These are phyloP conservation scores for Pyxicephalus adspersus DNA, from an alignment of 2,113 vertebrate species.

Conservation along the genomic window DNA sequence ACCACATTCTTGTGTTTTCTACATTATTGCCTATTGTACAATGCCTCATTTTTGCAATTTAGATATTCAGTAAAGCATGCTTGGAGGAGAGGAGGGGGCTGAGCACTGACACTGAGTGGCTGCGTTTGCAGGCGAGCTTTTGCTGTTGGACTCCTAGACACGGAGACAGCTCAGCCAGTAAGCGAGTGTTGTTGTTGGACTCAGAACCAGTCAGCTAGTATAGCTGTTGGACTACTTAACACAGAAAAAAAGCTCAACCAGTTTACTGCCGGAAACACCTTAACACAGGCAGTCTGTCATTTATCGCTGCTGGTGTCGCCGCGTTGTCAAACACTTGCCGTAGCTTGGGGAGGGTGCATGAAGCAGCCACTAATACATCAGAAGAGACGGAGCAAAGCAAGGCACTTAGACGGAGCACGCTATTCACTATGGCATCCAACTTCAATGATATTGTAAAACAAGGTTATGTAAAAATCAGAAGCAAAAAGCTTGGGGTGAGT, in stretches of 20 bases:
- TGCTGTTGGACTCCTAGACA: conserved; percentile 46
- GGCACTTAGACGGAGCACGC: conserved; percentile 56
- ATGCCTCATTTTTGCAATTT: conserved; percentile 45
- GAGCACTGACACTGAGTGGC: conserved; percentile 51
- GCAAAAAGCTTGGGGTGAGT: conserved; percentile 98
- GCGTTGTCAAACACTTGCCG: conserved; percentile 41
- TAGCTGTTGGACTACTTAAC: conserved; percentile 31
- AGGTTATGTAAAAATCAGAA: conserved; percentile 96
- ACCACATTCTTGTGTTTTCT: conserved; percentile 21
- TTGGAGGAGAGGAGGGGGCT: conserved; percentile 42
- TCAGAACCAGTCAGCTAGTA: conserved; percentile 43
- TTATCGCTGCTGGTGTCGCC: conserved; percentile 17
- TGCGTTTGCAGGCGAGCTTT: conserved; percentile 47
- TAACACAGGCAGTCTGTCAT: conserved; percentile 36
- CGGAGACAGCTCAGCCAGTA: conserved; percentile 41
- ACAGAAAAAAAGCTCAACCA: conserved; percentile 21
- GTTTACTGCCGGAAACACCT: conserved; percentile 9
- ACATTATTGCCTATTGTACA: conserved; percentile 35
- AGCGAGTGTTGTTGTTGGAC: conserved; percentile 32
- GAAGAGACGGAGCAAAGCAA: conserved; percentile 30
- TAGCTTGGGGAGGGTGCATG: conserved; percentile 50
- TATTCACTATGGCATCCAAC: conserved; percentile 92
- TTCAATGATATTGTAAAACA: conserved; percentile 99
- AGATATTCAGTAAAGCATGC: conserved; percentile 55
- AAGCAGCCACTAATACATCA: conserved; percentile 28